Evolutionary conservation across 1,140 invertebrate genomes (phyloP).

Genomic region (Drosophila lini): DNA sequence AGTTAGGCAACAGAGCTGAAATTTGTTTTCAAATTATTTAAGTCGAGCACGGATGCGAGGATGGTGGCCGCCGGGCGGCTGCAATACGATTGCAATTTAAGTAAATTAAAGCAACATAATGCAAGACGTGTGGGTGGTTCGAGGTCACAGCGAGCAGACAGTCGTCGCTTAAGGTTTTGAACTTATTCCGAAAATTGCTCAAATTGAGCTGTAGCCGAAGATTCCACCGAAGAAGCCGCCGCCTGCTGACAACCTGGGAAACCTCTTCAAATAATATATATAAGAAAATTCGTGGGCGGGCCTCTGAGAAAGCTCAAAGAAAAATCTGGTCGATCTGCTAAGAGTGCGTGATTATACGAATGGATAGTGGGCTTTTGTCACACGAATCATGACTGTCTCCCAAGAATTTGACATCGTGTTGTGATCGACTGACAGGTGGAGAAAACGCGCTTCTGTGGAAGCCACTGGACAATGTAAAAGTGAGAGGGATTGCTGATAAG

Average conservation of each 20-base stretch:
- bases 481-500: constrained; percentile 53
- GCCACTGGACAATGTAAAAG: constrained; percentile 46
- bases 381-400: constrained; percentile 15
- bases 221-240: constrained; percentile 29
- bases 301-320: background rate
- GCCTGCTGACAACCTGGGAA: constrained; percentile 59
- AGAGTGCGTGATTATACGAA: constrained; percentile 60
- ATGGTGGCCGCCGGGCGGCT: constrained; percentile 21
- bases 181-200: constrained; percentile 65
- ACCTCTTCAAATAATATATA: constrained; percentile 3
- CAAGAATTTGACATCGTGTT: constrained; percentile 52
- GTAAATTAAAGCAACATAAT: constrained; percentile 79
- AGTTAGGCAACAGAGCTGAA: constrained; percentile 76
- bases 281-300: constrained; percentile 46
- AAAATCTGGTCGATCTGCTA: constrained; percentile 7
- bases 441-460: constrained; percentile 32
- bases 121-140: constrained; percentile 74
- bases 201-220: constrained; percentile 57
- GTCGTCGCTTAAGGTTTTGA: constrained; percentile 17
- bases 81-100: constrained; percentile 65
- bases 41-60: constrained; percentile 65
- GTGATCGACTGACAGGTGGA: constrained; percentile 33
- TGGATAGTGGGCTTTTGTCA: constrained; percentile 26
- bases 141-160: constrained; percentile 42
- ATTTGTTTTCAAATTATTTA: constrained; percentile 82